A percentile compares a stretch with the other conserved stretches of the same genome.
phyloP scores from a whole-genome alignment of 1,140 invertebrate genomes.

The Zelostemma sp. region DNA sequence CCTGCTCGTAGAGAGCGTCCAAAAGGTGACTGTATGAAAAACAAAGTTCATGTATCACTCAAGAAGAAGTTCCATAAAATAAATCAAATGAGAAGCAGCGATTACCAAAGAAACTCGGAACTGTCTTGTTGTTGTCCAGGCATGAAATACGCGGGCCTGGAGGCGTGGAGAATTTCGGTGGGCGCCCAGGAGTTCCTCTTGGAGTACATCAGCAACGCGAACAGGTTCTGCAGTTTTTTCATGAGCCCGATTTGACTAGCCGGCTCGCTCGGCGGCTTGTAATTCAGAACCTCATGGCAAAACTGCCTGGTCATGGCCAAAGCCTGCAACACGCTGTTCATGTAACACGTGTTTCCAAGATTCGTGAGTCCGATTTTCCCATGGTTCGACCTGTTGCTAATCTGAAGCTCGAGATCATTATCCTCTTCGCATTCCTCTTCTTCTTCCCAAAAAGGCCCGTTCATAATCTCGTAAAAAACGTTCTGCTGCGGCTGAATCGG shows the following conservation, averaged over 20 bases:
- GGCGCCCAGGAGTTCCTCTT: slow-evolving; percentile 77
- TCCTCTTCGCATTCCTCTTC: slow-evolving; percentile 41
- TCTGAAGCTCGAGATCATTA: slow-evolving; percentile 36
- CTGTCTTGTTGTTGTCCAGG: slow-evolving; percentile 87
- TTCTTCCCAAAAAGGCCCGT: slow-evolving; percentile 47
- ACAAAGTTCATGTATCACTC: too few species aligned
- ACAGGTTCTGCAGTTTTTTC: slow-evolving; percentile 79
- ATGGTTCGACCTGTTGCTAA: slow-evolving; percentile 36
- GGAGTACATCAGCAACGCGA: slow-evolving; percentile 81
- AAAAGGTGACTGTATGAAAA: slow-evolving; percentile 70
- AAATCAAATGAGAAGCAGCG: not conserved
- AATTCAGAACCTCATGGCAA: slow-evolving; percentile 68
- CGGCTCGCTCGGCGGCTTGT: slow-evolving; percentile 41
- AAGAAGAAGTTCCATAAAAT: slow-evolving; percentile 9
- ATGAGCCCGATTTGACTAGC: slow-evolving; percentile 71
- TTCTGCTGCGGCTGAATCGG: slow-evolving; percentile 36
- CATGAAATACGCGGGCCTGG: slow-evolving; percentile 82
- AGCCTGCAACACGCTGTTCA: slow-evolving; percentile 88
- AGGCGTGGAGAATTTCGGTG: slow-evolving; percentile 75
- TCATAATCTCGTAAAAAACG: slow-evolving; percentile 39
- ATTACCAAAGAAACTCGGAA: slow-evolving; percentile 86
- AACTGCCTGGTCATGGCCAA: slow-evolving; percentile 85
- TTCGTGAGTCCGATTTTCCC: slow-evolving; percentile 84
- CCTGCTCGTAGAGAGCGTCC: slow-evolving; percentile 80
- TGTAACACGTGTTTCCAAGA: slow-evolving; percentile 89